Percentiles rank a stretch among this genome's conserved stretches.
These are phyloP conservation scores for Mionectes macconnelli DNA, from an alignment of 2,113 vertebrate species.

Conservation along the genomic window DNA sequence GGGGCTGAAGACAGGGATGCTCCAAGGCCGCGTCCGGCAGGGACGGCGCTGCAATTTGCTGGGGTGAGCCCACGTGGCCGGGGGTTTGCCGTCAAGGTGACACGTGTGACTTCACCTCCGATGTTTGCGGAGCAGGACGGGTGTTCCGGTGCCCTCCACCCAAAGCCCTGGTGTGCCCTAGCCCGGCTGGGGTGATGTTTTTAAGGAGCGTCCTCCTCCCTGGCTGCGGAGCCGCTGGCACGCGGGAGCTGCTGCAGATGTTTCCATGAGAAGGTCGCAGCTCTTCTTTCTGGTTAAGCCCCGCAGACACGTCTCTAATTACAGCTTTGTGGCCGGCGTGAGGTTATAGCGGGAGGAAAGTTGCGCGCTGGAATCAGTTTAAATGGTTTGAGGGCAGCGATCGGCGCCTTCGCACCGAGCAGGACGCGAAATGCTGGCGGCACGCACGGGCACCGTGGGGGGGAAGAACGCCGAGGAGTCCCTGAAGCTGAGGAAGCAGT, in stretches of 20 bases:
- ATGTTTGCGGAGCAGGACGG: neutral
- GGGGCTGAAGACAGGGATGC: neutral
- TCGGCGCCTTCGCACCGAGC: neutral
- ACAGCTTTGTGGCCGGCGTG: constrained; percentile 76
- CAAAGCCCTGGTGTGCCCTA: accelerated
- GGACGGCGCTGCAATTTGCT: neutral
- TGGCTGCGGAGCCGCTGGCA: neutral
- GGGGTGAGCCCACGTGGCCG: neutral
- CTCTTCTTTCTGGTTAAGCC: constrained; percentile 67
- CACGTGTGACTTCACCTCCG: neutral
- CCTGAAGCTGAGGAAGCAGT: constrained; percentile 77
- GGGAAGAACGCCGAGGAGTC: constrained; percentile 70
- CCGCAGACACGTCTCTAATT: constrained; percentile 79
- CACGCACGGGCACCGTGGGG: constrained; percentile 80
- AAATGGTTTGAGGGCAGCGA: constrained; percentile 42
- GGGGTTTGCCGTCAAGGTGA: neutral
- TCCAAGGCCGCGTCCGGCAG: neutral
- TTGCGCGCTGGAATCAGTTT: constrained; percentile 40
- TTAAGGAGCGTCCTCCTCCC: accelerated
- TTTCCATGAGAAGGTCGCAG: constrained; percentile 64
- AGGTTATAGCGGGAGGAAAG: constrained; percentile 79
- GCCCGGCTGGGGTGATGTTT: accelerated
- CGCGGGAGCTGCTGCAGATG: constrained; percentile 28
- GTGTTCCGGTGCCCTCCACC: accelerated
- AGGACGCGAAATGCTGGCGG: constrained; percentile 80